Base-by-base conservation (phyloP, 2,797 vertebrate genomes). In the Pangasius larnaudii region DNA sequence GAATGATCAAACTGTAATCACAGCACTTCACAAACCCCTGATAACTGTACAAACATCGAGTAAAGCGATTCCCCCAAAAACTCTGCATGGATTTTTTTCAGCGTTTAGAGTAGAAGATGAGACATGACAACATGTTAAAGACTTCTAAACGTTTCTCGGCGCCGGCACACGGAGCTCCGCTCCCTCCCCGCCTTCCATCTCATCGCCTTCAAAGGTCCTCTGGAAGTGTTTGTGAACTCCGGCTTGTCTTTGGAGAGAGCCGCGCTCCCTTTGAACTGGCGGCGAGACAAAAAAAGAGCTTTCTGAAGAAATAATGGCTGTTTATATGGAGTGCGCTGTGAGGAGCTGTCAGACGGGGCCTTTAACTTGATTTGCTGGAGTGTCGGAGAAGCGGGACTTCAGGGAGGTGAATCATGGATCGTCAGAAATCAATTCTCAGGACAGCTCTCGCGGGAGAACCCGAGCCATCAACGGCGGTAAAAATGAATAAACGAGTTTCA, bases 351-450 rank as follows among this genome's bases (percentile, higher is more conserved):
- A 95, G 93, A 36, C 91, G 85, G 89, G 94, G 93, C 93, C 94
- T 96, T 95, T 94, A 95, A 94, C 93, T 94, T 96, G 95, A 96
- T 96, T 96, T 96, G 94, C 94, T 90, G 92, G 91, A 94, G 93
- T 94, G 94, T 94, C 93, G 90, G 89, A 91, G 92, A 92, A 92
- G 91, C 92, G 91, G 90, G 91, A 91, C 93, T 92, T 94, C 58
- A 71, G 91, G 91, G 93, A 94, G 93, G 94, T 94, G 95, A 95
- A 95, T 92, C 94, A 90, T 89, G 91, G 93, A 95, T 95, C 94
- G 95, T 95, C 95, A 95, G 93, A 93, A 96, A 96, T 96, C 95
- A 95, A 95, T 96, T 96, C 94, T 93, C 89, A 88, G 91, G 93
- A 92, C 93, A 81, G 88, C 90, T 95, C 95, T 94, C 94, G 30